phyloP scores from a whole-genome alignment of 2,888 invertebrate species.

The Ferdinandea cuprea region DNA sequence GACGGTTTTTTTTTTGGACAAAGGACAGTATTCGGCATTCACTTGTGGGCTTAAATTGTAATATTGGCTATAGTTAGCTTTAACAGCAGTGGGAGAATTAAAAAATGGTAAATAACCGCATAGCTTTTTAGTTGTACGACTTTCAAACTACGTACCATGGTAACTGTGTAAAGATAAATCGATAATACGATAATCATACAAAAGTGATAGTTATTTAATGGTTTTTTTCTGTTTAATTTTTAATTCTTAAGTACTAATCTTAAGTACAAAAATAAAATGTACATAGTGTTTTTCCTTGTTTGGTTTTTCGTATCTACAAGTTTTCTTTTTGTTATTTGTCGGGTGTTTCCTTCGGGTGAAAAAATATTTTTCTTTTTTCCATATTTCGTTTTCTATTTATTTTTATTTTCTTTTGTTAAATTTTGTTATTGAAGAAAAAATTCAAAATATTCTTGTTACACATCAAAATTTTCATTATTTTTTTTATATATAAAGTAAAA shows the following conservation, averaged over 20 bases:
- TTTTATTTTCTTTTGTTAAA: conserved; percentile 1
- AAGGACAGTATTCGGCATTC: no score
- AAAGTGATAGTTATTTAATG: conserved; percentile 40
- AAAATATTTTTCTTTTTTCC: conserved; percentile 48
- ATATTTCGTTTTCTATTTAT: conserved; percentile 1
- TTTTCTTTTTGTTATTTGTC: conserved; percentile 58
- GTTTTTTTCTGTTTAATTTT: not conserved
- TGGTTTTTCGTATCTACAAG: conserved; percentile 43
- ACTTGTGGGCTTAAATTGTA: no score
- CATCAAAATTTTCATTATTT: conserved; percentile 36
- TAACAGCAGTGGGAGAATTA: no score
- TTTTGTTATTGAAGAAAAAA: conserved; percentile 11
- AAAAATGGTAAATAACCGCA: not conserved
- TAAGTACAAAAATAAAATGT: conserved; percentile 72
- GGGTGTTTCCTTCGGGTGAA: conserved; percentile 39
- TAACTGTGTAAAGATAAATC: not conserved
- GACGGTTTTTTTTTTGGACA: no score
- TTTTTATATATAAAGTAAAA: conserved; percentile 34
- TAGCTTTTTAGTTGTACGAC: not conserved
- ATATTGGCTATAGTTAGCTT: no score
- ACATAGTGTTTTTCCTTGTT: conserved; percentile 23
- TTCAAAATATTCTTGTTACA: conserved; percentile 52
- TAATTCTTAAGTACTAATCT: conserved; percentile 20
- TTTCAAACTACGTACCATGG: not conserved
- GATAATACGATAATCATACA: conserved; percentile 15